A percentile compares a stretch with the other conserved stretches of the same genome.
Conservation (phyloP, 2,113 vertebrate genomes). For the Amia ocellicauda region DNA sequence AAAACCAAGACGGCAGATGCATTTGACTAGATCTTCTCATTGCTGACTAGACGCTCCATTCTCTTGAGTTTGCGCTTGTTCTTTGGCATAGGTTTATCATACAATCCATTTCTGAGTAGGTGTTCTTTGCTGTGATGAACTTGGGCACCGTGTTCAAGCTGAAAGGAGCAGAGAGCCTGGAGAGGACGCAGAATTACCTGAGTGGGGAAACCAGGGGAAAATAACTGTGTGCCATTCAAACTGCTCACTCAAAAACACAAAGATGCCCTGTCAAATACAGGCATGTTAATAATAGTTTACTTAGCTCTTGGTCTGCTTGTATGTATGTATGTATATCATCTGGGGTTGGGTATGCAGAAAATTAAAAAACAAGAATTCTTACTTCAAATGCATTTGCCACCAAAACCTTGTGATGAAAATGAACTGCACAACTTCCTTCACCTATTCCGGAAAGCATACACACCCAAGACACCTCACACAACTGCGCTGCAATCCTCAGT, state of each 20-base stretch:
- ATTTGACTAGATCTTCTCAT: slow-evolving; percentile 73
- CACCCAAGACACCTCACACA: no score
- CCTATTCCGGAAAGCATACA: no score
- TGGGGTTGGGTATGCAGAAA: no score
- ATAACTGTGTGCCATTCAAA: not conserved
- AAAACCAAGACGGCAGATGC: not conserved
- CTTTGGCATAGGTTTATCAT: slow-evolving; percentile 91
- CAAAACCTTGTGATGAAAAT: no score
- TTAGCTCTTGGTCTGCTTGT: no score
- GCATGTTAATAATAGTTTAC: no score
- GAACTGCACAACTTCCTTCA: no score
- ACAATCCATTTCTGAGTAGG: slow-evolving; percentile 86
- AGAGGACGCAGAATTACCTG: slow-evolving; percentile 88
- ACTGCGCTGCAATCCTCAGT: no score
- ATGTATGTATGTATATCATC: no score
- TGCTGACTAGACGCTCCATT: slow-evolving; percentile 89
- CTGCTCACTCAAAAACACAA: not conserved
- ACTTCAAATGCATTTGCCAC: no score
- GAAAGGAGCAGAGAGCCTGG: slow-evolving; percentile 90
- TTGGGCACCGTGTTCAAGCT: slow-evolving; percentile 92
- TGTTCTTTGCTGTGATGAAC: slow-evolving; percentile 96
- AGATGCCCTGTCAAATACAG: not conserved
- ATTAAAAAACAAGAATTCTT: no score
- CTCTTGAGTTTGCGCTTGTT: slow-evolving; percentile 96
- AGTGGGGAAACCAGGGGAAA: slow-evolving; percentile 17